Percentiles rank a stretch among this genome's conserved stretches.
Evolutionary conservation across 1,140 invertebrate species (phyloP).

Genomic region (Stenopsyche tienmushanensis): DNA sequence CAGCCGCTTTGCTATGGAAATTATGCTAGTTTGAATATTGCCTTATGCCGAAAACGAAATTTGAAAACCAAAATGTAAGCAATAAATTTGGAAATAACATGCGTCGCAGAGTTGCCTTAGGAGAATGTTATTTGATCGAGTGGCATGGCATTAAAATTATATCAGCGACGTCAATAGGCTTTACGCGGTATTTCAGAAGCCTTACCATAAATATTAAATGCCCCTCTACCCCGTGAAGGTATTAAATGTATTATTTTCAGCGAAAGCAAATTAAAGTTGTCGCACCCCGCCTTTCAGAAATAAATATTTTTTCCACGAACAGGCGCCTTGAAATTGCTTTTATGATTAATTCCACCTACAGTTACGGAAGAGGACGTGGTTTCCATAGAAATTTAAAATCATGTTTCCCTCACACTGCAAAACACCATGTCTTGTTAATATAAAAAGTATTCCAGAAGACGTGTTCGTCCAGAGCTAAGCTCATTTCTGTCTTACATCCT

Average conservation of each 20-base stretch:
- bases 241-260: constrained; percentile 2
- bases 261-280: constrained; percentile 19
- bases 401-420: constrained; percentile 13
- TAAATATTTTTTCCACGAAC: constrained; percentile 38
- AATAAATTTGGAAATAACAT: too few species aligned
- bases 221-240: too few species aligned
- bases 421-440: constrained; percentile 9
- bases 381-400: constrained; percentile 34
- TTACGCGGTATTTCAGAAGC: neutral
- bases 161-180: neutral
- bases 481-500: too few species aligned
- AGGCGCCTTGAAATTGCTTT: constrained; percentile 31
- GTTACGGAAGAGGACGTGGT: constrained; percentile 23
- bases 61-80: too few species aligned
- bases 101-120: too few species aligned
- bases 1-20: too few species aligned
- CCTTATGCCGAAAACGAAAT: too few species aligned
- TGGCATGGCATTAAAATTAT: neutral
- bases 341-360: constrained; percentile 34
- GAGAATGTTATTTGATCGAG: too few species aligned
- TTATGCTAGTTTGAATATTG: too few species aligned
- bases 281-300: constrained; percentile 15
- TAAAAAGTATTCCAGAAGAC: neutral
- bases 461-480: too few species aligned
- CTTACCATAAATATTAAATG: too few species aligned